Base-by-base conservation (phyloP, 2,888 invertebrate species). In the Theodoxus fluviatilis region DNA sequence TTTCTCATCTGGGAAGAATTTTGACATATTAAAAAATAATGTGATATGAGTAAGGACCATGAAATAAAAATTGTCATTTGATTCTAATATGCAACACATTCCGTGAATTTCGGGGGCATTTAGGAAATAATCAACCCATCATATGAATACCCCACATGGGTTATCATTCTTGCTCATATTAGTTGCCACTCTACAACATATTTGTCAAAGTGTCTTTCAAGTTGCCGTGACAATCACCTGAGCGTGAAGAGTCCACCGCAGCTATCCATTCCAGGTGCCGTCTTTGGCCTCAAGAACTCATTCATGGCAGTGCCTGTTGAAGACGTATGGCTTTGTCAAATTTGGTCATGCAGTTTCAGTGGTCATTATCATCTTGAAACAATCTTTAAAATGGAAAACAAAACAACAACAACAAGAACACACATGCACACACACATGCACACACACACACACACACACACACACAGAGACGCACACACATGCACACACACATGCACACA, bases 211-310 rank as follows among this genome's bases (percentile, higher is more conserved):
- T n/a, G n/a, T n/a, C n/a, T n/a, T n/a, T n/a, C n/a, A n/a, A n/a
- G n/a, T n/a, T n/a, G 31, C 9, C 22, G 31, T 3, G 6, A 38
- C 15, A 52, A 12, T 61, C 68, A 83, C 83, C 84, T 84, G 2
- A 84, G 75, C 12, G 82, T 84, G 68, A 84, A 84, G 6, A 83
- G 70, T 70, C 78, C 80, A 3, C 79, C 80, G 1, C 81, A 82
- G 40, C 80, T 81, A 63, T 81, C 81, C 70, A 77, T 74, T 31
- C 80, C 82, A n/a, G 84, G 84, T 0, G 84, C 83, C 57, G 84
- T 85, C 71, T 82, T 83, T 9, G 85, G 85, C 47, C 84, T 76
- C 66, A 82, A 75, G 55, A 79, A 79, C 68, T 83, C 84, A 49
- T 82, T 81, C 25, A 79, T 71, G 2, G 81, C 76, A 2, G 83